Conservation (phyloP, 2,888 invertebrate genomes). For the Tineola bisselliella region DNA sequence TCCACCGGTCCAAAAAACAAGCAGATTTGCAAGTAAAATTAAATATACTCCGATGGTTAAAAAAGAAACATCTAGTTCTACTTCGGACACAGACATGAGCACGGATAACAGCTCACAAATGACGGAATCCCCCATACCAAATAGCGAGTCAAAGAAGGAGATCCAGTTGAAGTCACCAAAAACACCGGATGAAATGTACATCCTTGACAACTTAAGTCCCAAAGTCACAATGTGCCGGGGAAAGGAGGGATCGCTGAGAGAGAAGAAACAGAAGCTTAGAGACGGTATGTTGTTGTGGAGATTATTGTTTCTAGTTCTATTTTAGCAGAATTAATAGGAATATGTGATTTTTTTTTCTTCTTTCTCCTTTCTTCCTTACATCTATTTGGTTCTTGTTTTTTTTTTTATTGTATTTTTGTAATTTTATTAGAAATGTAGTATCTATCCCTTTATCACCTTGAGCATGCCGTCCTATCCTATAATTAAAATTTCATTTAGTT, state of each 20-base stretch:
- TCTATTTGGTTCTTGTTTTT: too few species aligned
- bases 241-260: conserved; percentile 67
- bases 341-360: too few species aligned
- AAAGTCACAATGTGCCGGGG: conserved; percentile 70
- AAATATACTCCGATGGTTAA: background rate
- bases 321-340: too few species aligned
- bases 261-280: conserved; percentile 54
- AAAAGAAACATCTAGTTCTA: background rate
- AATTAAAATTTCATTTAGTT: too few species aligned
- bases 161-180: conserved; percentile 46
- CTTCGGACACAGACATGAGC: background rate
- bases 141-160: conserved; percentile 47
- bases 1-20: too few species aligned
- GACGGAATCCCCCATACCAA: conserved; percentile 26
- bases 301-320: too few species aligned
- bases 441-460: too few species aligned
- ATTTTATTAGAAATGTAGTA: too few species aligned
- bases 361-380: too few species aligned
- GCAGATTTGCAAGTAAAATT: background rate
- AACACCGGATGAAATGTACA: conserved; percentile 38
- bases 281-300: conserved; percentile 51
- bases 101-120: background rate
- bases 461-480: too few species aligned
- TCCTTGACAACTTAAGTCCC: conserved; percentile 51
- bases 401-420: too few species aligned